phyloP scores from a whole-genome alignment of 2,113 vertebrate species.

The Prionailurus bengalensis region DNA sequence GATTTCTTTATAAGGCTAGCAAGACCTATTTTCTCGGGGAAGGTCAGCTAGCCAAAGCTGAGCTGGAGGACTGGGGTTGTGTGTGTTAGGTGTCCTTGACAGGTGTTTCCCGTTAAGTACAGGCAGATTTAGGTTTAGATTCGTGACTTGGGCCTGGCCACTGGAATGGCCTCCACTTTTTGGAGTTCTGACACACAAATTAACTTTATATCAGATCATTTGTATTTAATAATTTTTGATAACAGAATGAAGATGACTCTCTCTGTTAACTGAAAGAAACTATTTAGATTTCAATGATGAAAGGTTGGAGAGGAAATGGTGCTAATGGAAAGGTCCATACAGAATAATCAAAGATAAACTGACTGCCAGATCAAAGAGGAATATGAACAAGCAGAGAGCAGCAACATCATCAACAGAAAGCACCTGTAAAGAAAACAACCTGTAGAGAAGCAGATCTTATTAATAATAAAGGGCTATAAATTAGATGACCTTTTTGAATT shows the following conservation, averaged over 20 bases:
- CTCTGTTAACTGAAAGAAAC: conserved; percentile 1
- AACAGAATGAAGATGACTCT: conserved; percentile 65
- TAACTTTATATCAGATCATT: conserved; percentile 22
- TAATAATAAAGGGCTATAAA: conserved; percentile 46
- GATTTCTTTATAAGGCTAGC: not conserved
- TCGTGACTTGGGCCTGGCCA: not conserved
- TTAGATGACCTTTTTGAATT: conserved; percentile 61
- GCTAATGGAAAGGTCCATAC: not conserved
- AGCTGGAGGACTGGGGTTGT: not conserved
- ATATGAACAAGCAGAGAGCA: not conserved
- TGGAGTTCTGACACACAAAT: not conserved
- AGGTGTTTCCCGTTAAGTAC: not conserved
- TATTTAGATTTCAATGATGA: conserved; percentile 70
- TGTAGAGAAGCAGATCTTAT: conserved; percentile 32
- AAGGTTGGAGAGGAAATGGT: conserved; percentile 57
- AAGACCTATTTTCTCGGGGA: not conserved
- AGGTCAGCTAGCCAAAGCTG: not conserved
- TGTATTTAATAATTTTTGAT: conserved; percentile 76
- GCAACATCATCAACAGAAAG: not conserved
- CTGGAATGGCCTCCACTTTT: not conserved
- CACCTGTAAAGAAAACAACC: not conserved
- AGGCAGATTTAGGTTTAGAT: not conserved
- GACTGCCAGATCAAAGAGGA: not conserved
- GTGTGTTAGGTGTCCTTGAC: not conserved
- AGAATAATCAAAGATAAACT: conserved; percentile 9